These are phyloP conservation scores for Temnothorax rugatulus DNA, from an alignment of 2,888 invertebrate genomes.

Conservation along the genomic window DNA sequence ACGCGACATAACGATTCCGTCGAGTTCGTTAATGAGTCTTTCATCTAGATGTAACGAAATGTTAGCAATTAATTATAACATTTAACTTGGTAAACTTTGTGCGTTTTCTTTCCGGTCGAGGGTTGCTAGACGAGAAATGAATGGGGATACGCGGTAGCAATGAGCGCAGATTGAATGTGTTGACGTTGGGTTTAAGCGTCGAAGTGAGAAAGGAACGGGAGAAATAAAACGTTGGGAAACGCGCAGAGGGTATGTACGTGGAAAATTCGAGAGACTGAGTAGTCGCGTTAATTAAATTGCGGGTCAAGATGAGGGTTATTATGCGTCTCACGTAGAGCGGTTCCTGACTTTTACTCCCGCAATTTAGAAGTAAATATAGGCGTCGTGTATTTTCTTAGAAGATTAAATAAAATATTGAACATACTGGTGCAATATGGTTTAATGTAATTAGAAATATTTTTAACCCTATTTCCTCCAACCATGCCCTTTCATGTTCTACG, in stretches of 20 bases:
- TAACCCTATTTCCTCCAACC: no score
- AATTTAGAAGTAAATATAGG: slow-evolving; percentile 24
- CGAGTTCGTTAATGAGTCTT: slow-evolving; percentile 51
- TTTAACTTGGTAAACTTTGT: slow-evolving; percentile 16
- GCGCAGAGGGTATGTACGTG: slow-evolving; percentile 10
- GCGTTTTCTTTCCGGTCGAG: slow-evolving; percentile 1
- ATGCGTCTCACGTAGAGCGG: slow-evolving; percentile 29
- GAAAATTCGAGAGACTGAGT: slow-evolving; percentile 18
- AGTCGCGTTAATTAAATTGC: slow-evolving; percentile 31
- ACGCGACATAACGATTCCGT: slow-evolving; percentile 20
- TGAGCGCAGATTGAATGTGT: slow-evolving; percentile 11
- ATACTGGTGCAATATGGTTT: not conserved
- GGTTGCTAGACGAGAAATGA: not conserved
- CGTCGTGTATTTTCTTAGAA: not conserved
- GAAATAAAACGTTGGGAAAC: slow-evolving; percentile 23
- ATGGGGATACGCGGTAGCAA: not conserved
- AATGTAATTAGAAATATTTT: not conserved
- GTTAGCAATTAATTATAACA: slow-evolving; percentile 61
- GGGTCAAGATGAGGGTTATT: slow-evolving; percentile 37
- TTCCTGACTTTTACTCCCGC: slow-evolving; percentile 21
- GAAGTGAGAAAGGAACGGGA: slow-evolving; percentile 26
- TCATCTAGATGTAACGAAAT: slow-evolving; percentile 37
- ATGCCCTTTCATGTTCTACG: no score
- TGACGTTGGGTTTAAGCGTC: slow-evolving; percentile 2
- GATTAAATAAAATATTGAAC: slow-evolving; percentile 9